Conservation (phyloP, 2,113 vertebrate genomes). For the Coptodon rendalli region DNA sequence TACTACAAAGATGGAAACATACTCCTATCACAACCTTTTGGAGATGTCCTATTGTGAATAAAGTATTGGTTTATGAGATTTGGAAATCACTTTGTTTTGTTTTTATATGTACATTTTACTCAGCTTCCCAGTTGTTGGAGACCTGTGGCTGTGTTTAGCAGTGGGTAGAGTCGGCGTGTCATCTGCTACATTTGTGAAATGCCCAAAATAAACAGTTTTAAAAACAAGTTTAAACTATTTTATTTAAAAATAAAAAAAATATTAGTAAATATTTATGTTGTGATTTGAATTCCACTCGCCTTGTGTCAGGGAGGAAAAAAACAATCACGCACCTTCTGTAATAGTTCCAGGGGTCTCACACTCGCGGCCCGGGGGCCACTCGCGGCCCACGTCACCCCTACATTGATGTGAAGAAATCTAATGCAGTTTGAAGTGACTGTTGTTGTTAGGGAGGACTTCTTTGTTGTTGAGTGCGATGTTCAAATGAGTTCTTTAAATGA, state of each 20-base stretch:
- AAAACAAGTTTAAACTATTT: background rate
- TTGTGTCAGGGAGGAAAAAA: background rate
- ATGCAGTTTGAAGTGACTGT: too few species aligned
- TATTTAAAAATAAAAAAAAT: background rate
- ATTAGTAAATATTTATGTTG: background rate
- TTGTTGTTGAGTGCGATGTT: too few species aligned
- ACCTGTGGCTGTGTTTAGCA: background rate
- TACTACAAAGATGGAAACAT: background rate
- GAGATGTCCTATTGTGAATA: background rate
- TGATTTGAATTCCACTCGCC: accelerated
- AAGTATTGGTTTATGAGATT: background rate
- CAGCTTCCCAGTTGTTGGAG: background rate
- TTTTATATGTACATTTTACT: background rate
- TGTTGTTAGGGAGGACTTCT: too few species aligned
- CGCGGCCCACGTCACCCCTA: too few species aligned
- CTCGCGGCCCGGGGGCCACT: background rate
- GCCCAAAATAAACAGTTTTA: background rate
- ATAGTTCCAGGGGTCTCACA: background rate
- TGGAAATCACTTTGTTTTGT: background rate
- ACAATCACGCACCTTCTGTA: background rate
- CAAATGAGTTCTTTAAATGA: too few species aligned
- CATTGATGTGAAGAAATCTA: too few species aligned
- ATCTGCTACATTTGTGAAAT: background rate
- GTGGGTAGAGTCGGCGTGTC: background rate
- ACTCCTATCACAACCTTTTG: background rate